Conservation (phyloP, 1,140 invertebrate species). For the Bombyx mandarina region DNA sequence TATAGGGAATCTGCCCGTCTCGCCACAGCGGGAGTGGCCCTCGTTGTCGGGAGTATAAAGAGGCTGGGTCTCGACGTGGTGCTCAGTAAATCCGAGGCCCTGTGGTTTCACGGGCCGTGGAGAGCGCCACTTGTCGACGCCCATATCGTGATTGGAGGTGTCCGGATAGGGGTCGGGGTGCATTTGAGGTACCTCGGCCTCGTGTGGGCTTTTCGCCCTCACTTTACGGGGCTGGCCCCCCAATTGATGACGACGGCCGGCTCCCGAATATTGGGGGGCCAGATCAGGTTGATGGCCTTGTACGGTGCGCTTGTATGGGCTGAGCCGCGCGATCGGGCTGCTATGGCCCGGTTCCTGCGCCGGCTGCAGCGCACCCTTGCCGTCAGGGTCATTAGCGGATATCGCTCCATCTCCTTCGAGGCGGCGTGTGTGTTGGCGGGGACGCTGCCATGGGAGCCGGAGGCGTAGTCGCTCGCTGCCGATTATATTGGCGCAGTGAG, state of each 20-base stretch:
- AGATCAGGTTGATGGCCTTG: neutral
- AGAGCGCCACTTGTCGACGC: neutral
- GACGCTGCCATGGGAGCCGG: too few species aligned
- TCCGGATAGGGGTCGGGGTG: neutral
- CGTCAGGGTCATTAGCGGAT: too few species aligned
- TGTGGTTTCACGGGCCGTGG: neutral
- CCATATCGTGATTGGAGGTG: neutral
- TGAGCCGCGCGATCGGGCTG: too few species aligned
- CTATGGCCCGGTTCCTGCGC: too few species aligned
- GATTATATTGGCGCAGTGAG: too few species aligned
- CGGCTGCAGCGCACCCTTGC: too few species aligned
- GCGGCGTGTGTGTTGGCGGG: too few species aligned
- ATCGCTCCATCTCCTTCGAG: too few species aligned
- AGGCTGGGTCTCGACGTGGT: slow-evolving; percentile 5
- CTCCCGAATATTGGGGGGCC: neutral
- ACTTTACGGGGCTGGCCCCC: neutral
- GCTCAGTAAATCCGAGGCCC: slow-evolving; percentile 1
- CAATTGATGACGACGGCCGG: neutral
- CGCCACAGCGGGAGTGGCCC: slow-evolving; percentile 6
- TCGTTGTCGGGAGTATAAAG: slow-evolving; percentile 3
- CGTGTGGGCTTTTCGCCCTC: neutral
- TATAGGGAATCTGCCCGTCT: neutral
- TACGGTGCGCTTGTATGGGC: too few species aligned
- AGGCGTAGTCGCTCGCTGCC: too few species aligned
- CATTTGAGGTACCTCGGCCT: neutral